These are phyloP conservation scores for Bombus huntii DNA, from an alignment of 1,140 invertebrate genomes.

Conservation along the genomic window DNA sequence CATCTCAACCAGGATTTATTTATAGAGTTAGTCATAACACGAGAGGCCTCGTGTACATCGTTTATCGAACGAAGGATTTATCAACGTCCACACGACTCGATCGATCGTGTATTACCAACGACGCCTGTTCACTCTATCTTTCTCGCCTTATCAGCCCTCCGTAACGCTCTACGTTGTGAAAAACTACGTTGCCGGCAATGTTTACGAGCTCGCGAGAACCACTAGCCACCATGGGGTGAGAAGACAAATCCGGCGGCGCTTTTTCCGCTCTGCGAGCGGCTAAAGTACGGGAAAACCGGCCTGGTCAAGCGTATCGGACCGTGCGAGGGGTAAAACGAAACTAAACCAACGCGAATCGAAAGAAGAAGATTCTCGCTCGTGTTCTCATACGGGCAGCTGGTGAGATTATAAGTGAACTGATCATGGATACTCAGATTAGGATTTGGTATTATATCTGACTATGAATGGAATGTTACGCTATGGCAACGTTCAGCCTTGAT, in stretches of 20 bases:
- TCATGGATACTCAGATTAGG: too few species aligned
- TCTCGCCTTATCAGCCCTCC: not conserved
- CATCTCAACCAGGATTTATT: not conserved
- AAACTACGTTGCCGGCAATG: not conserved
- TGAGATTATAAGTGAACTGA: not conserved
- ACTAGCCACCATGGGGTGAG: not conserved
- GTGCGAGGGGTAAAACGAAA: slow-evolving; percentile 9
- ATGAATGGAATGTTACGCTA: too few species aligned
- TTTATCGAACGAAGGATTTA: slow-evolving; percentile 17
- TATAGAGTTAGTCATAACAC: slow-evolving; percentile 5
- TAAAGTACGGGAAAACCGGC: not conserved
- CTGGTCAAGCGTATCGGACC: not conserved
- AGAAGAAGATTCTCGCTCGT: not conserved
- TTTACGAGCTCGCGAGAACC: slow-evolving; percentile 19
- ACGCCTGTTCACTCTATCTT: not conserved
- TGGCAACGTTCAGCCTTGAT: too few species aligned
- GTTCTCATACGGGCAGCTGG: too few species aligned
- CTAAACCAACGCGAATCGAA: not conserved
- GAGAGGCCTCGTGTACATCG: slow-evolving; percentile 10
- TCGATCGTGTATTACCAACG: slow-evolving; percentile 5
- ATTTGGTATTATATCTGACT: too few species aligned
- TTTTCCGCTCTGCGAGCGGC: slow-evolving; percentile 8
- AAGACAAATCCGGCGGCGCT: slow-evolving; percentile 21
- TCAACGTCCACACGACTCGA: not conserved
- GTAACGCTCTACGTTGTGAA: not conserved